Evolutionary conservation across 2,797 vertebrate genomes (phyloP).

Genomic region (Phalanger gymnotis): DNA sequence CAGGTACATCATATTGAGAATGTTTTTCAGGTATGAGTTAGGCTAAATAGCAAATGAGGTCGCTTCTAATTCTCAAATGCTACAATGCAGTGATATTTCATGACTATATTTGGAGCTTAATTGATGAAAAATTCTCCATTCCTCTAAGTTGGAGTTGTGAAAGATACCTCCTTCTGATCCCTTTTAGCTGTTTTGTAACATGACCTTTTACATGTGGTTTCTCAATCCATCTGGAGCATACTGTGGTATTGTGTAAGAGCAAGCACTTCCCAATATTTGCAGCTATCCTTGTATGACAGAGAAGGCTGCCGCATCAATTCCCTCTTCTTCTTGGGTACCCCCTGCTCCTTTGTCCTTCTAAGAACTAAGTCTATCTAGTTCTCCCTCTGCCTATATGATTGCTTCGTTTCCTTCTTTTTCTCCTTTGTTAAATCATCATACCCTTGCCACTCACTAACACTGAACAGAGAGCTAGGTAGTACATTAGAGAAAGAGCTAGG

Average conservation of each 20-base stretch:
- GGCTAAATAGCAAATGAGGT: background rate
- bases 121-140: background rate
- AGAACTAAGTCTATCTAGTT: background rate
- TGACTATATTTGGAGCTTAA: background rate
- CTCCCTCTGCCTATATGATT: background rate
- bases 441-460: background rate
- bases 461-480: background rate
- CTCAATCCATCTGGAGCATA: background rate
- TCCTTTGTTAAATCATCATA: background rate
- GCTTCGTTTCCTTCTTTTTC: background rate
- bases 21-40: background rate
- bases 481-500: background rate
- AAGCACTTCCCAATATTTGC: background rate
- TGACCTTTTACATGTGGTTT: background rate
- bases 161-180: background rate
- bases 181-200: background rate
- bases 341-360: background rate
- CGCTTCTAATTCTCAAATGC: background rate
- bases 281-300: background rate
- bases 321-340: background rate
- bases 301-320: background rate
- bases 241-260: background rate
- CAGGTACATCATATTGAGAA: background rate
- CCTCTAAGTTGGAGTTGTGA: background rate
- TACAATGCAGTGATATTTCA: background rate